A percentile compares a stretch with the other conserved stretches of the same genome.
phyloP scores from a whole-genome alignment of 2,797 vertebrate species.

The Bucorvus abyssinicus region DNA sequence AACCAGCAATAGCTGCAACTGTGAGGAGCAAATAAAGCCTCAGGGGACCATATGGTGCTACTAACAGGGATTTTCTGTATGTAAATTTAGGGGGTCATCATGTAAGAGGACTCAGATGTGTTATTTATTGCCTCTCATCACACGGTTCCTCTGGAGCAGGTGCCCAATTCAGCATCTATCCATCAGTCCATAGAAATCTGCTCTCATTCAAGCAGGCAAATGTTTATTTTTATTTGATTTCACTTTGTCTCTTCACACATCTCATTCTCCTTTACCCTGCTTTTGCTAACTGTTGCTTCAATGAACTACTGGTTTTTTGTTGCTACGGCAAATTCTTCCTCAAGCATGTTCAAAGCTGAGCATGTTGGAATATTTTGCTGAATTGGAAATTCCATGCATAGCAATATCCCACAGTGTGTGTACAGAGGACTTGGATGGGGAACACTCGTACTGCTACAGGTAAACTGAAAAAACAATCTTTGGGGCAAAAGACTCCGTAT shows the following conservation, averaged over 20 bases:
- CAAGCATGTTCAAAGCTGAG: background rate
- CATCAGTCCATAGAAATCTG: background rate
- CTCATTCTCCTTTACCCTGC: background rate
- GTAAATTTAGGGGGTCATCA: background rate
- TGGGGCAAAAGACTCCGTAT: background rate
- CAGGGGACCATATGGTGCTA: background rate
- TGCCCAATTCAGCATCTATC: background rate
- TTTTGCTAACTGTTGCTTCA: background rate
- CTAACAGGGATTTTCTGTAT: background rate
- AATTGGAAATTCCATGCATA: background rate
- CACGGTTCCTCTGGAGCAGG: background rate
- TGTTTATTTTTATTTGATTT: background rate
- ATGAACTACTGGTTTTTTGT: background rate
- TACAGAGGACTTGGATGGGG: background rate
- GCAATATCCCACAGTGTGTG: background rate
- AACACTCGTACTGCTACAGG: background rate
- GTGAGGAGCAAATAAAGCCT: background rate
- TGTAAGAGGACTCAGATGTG: background rate
- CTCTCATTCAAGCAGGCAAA: background rate
- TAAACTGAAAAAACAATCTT: background rate
- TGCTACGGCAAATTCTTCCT: background rate
- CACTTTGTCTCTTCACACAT: background rate
- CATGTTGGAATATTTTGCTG: background rate
- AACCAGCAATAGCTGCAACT: background rate
- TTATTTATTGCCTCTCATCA: background rate